A percentile compares a stretch with the other conserved stretches of the same genome.
Evolutionary conservation across 2,797 vertebrate genomes (phyloP).

Genomic region (Phataginus tetradactyla): DNA sequence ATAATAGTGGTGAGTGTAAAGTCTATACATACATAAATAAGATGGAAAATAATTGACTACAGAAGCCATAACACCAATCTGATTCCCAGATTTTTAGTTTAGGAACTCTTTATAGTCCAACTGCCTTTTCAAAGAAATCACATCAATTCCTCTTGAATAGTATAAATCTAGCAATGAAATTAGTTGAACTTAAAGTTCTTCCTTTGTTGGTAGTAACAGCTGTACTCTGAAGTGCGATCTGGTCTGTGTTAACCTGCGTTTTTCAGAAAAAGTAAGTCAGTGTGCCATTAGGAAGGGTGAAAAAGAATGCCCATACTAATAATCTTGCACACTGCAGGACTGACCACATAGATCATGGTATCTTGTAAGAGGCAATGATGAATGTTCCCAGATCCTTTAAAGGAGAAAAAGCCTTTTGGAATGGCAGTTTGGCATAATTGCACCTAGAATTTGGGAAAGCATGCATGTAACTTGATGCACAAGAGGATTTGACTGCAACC

Average conservation of each 20-base stretch:
- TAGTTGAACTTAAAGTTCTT: conserved; percentile 3
- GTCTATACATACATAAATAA: not conserved
- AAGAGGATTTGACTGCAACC: not conserved
- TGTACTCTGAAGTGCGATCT: not conserved
- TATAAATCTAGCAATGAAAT: not conserved
- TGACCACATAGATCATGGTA: conserved; percentile 51
- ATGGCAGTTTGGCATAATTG: not conserved
- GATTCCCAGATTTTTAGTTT: not conserved
- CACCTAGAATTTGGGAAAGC: not conserved
- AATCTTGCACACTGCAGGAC: not conserved
- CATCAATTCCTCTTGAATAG: not conserved
- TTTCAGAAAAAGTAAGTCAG: conserved; percentile 32
- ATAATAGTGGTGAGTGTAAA: not conserved
- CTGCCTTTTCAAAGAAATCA: not conserved
- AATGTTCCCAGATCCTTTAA: conserved; percentile 45
- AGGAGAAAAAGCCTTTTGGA: not conserved
- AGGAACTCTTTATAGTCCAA: not conserved
- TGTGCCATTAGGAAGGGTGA: conserved; percentile 51
- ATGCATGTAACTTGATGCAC: not conserved
- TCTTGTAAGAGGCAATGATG: conserved; percentile 1
- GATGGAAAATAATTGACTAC: not conserved
- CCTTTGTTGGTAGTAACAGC: not conserved
- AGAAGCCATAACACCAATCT: not conserved
- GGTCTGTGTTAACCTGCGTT: conserved; percentile 22
- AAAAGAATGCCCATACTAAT: not conserved